Conservation (phyloP, 2,797 vertebrate genomes). For the Bradypodion pumilum region DNA sequence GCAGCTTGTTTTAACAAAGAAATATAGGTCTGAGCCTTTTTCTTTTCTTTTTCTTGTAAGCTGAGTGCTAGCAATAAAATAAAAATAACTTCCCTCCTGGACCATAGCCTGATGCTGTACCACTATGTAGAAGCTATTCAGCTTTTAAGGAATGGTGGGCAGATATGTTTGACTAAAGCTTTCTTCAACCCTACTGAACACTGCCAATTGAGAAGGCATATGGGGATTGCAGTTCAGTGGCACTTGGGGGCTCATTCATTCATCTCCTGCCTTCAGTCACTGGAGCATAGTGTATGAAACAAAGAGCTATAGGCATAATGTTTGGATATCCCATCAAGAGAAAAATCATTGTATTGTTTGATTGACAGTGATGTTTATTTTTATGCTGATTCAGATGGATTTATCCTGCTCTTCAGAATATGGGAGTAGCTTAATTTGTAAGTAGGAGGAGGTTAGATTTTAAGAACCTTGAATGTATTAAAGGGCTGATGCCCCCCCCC, state of each 20-base stretch:
- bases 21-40: background rate
- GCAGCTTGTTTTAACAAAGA: background rate
- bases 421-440: background rate
- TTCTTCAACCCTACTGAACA: too few relatives aligned
- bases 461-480: too few relatives aligned
- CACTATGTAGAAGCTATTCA: too few relatives aligned
- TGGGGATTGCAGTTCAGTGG: too few relatives aligned
- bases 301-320: background rate
- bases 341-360: background rate
- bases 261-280: background rate
- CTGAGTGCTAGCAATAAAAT: background rate
- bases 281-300: background rate
- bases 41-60: conserved; percentile 26
- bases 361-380: background rate
- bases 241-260: too few relatives aligned
- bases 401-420: background rate
- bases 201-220: too few relatives aligned
- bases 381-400: background rate
- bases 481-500: too few relatives aligned
- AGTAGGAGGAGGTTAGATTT: background rate
- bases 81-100: background rate
- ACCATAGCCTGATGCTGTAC: too few relatives aligned
- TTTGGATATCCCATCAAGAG: background rate
- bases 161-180: too few relatives aligned
- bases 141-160: too few relatives aligned